Base-by-base conservation (phyloP, 1,140 invertebrate species). In the Heliconius eleuchia region DNA sequence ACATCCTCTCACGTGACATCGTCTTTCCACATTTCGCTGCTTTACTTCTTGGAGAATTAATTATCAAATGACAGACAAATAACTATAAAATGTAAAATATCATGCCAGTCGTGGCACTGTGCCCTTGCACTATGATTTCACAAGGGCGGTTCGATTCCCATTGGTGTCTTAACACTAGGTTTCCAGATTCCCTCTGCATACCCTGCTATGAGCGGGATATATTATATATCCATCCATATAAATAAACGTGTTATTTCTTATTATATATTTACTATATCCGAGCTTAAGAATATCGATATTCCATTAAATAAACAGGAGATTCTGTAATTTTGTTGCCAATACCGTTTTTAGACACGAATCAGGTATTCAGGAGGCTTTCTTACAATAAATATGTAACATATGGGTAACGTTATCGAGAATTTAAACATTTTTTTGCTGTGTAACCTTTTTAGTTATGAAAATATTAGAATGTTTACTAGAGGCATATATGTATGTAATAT, bases 291-390 rank as follows among this genome's bases (percentile, higher is more conserved):
- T 23, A 23, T 60, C 57, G 42, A 46, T 16, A 46, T 46, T 46
- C 23, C 57, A 60, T 11, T 60, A 60, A 60, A 60, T 60, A 23
- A 23, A 23, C 19, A 60, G 57, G 9, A 60, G 57, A 60, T 60
- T 60, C 9, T 9, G n/a, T 23, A 27, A 46, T 46, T 46, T 60
- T 23, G 8, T 60, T 60, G 57, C 57, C 57, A 60, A 23, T 60
- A 60, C n/a, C n/a, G 9, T 60, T 60, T 60, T 60, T 60, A 60
- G 57, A n/a, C 70, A 19, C 16, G 37, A 71, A 71, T 71, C 70
- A 71, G 70, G 70, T 71, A 71, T 71, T 71, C 70, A 18, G 34
- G 34, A 39, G 70, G 70, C 70, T 34, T 71, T 16, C 70, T n/a
- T 37, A 11, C 16, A 39, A 71, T 71, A 71, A 71, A 37, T 71